phyloP scores from a whole-genome alignment of 1,140 invertebrate species.

The Araneus ventricosus region DNA sequence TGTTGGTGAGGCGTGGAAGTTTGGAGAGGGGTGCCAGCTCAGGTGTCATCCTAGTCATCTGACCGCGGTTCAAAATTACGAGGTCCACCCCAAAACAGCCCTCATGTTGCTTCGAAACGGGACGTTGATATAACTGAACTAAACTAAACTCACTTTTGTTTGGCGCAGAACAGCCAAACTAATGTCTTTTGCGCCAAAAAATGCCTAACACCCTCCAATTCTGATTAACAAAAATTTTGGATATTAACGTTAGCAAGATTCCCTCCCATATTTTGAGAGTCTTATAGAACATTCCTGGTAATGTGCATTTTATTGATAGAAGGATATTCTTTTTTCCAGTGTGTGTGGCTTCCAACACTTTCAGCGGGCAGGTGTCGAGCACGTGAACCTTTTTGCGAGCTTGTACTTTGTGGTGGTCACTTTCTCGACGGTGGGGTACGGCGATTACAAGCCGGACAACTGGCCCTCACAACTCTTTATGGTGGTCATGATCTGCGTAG shows the following conservation, averaged over 20 bases:
- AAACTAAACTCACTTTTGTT: too few relatives aligned
- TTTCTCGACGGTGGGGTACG: constrained; percentile 82
- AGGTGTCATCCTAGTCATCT: too few relatives aligned
- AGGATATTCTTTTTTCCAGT: constrained; percentile 77
- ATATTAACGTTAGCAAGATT: not conserved
- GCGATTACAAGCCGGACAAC: constrained; percentile 82
- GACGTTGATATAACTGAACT: too few relatives aligned
- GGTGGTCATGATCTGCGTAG: constrained; percentile 82
- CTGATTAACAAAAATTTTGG: too few relatives aligned
- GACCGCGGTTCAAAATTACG: too few relatives aligned
- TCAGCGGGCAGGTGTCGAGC: constrained; percentile 81
- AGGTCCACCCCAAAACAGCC: too few relatives aligned
- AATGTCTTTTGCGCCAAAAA: not conserved
- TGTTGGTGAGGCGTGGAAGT: too few relatives aligned
- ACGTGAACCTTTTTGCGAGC: constrained; percentile 81
- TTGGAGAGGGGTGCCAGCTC: too few relatives aligned
- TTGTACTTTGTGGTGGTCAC: constrained; percentile 83
- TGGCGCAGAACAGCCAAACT: too few relatives aligned
- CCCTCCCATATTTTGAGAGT: not conserved
- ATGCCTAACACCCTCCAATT: too few relatives aligned
- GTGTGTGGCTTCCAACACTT: constrained; percentile 83
- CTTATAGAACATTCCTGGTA: not conserved
- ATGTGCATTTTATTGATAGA: not conserved
- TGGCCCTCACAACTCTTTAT: constrained; percentile 83
- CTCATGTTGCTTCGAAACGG: too few relatives aligned